Conservation (phyloP, 2,888 invertebrate species). For the Thyatira batis region DNA sequence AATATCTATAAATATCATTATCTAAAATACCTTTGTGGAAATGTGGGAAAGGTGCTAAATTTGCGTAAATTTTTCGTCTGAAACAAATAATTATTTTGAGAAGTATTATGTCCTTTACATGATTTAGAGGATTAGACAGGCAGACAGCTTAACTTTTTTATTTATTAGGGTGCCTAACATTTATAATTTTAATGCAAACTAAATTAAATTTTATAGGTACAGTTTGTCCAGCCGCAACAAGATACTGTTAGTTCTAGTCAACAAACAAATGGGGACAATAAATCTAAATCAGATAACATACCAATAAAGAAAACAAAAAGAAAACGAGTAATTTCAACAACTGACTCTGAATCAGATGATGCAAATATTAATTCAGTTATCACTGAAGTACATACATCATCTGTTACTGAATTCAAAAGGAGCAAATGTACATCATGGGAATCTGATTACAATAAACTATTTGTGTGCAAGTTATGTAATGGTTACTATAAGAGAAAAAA, state of each 20-base stretch:
- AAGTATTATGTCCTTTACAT: too few species aligned
- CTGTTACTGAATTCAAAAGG: not conserved
- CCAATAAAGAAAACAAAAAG: slow-evolving; percentile 1
- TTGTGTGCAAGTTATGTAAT: slow-evolving; percentile 22
- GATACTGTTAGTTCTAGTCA: slow-evolving; percentile 38
- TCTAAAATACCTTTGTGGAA: too few species aligned
- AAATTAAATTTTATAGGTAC: not conserved
- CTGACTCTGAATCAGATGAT: slow-evolving; percentile 4
- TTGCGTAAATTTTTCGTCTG: too few species aligned
- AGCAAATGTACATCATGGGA: slow-evolving; percentile 9
- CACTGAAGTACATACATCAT: not conserved
- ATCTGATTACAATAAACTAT: slow-evolving; percentile 15
- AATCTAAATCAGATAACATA: not conserved
- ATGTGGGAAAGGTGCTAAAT: too few species aligned
- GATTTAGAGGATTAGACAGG: too few species aligned
- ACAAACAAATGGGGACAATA: slow-evolving; percentile 9
- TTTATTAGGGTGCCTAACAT: too few species aligned
- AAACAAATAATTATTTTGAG: too few species aligned
- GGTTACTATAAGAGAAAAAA: slow-evolving; percentile 21
- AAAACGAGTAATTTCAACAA: slow-evolving; percentile 10
- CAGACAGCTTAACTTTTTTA: too few species aligned
- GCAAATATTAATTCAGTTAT: not conserved
- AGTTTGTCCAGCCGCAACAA: slow-evolving; percentile 24
- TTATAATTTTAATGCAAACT: not conserved
- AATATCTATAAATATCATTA: too few species aligned